Percentiles rank a stretch among this genome's conserved stretches.
Evolutionary conservation across 2,888 invertebrate species (phyloP).

Genomic region (Ectobius pallidus): DNA sequence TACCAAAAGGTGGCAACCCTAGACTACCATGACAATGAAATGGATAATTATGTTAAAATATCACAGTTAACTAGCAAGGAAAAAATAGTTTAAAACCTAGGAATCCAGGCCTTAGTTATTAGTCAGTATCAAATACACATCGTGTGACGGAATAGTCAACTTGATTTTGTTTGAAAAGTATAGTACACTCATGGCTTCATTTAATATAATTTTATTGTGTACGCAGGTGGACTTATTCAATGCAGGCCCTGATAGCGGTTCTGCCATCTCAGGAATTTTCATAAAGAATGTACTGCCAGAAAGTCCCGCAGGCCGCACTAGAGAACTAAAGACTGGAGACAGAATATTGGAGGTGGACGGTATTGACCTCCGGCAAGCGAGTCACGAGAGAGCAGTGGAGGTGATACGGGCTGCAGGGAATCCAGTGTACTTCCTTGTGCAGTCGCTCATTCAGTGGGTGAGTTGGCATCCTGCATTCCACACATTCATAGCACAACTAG

Average conservation of each 20-base stretch:
- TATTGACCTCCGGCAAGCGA: constrained; percentile 85
- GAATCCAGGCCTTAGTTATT: too few relatives aligned
- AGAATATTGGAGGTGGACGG: constrained; percentile 91
- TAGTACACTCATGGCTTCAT: too few relatives aligned
- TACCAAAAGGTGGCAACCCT: too few relatives aligned
- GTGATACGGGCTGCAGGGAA: constrained; percentile 90
- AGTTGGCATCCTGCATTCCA: constrained; percentile 50
- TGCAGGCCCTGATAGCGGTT: constrained; percentile 70
- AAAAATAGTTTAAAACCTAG: too few relatives aligned
- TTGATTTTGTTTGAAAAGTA: too few relatives aligned
- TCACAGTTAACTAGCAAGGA: too few relatives aligned
- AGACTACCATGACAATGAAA: too few relatives aligned
- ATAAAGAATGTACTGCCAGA: constrained; percentile 95
- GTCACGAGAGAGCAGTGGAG: constrained; percentile 93
- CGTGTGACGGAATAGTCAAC: too few relatives aligned
- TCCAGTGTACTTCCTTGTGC: constrained; percentile 88
- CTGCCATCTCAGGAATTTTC: constrained; percentile 89
- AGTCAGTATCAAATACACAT: too few relatives aligned
- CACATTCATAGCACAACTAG: background rate
- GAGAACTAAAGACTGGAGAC: constrained; percentile 88
- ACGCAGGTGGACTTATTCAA: constrained; percentile 75
- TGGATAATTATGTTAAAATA: too few relatives aligned
- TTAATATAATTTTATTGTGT: background rate
- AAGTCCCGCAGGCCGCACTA: constrained; percentile 91
- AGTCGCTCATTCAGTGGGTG: constrained; percentile 79